phyloP scores from a whole-genome alignment of 2,888 invertebrate species.

The Drosophila anomalata region DNA sequence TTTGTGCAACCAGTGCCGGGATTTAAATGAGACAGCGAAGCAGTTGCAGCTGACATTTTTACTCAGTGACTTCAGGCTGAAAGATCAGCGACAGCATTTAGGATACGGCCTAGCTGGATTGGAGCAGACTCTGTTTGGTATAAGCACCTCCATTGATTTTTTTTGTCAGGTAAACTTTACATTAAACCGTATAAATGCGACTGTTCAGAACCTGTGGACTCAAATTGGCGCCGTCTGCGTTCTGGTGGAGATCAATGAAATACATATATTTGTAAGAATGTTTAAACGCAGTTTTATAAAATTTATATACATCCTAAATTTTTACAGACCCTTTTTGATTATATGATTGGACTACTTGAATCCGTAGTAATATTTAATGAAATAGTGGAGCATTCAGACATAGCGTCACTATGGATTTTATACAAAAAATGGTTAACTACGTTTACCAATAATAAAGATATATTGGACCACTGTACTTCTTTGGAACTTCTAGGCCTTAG shows the following conservation, averaged over 20 bases:
- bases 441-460: constrained; percentile 87
- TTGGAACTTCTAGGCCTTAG: constrained; percentile 88
- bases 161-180: constrained; percentile 88
- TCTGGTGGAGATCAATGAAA: constrained; percentile 67
- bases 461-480: constrained; percentile 85
- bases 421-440: constrained; percentile 91
- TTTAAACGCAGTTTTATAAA: neutral
- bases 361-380: constrained; percentile 86
- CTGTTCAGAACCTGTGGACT: constrained; percentile 88
- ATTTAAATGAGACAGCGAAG: constrained; percentile 88
- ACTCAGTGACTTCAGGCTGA: constrained; percentile 68
- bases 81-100: neutral
- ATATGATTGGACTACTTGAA: constrained; percentile 88
- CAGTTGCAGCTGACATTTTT: constrained; percentile 85
- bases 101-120: constrained; percentile 27
- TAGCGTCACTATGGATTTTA: constrained; percentile 88
- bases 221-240: constrained; percentile 89
- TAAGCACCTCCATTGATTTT: constrained; percentile 86
- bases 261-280: constrained; percentile 58
- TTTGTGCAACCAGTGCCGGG: constrained; percentile 90
- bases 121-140: constrained; percentile 74
- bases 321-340: constrained; percentile 83
- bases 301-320: neutral
- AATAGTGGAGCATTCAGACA: constrained; percentile 75
- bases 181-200: constrained; percentile 88